Evolutionary conservation across 2,888 invertebrate genomes (phyloP).

Genomic region (Tetramorium bicarinatum): DNA sequence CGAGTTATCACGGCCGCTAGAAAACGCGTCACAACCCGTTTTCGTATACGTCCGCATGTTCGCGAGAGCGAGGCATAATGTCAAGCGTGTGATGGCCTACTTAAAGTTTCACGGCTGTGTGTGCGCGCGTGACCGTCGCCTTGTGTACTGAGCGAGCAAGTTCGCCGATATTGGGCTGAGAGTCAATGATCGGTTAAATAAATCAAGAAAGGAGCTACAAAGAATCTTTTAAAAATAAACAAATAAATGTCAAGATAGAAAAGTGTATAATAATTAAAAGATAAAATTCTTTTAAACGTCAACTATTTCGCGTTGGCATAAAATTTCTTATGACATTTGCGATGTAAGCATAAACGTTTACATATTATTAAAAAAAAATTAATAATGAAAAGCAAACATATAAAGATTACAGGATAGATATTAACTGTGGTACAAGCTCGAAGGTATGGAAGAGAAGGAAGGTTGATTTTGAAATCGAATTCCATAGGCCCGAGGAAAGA

Average conservation of each 20-base stretch:
- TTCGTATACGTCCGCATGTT: constrained; percentile 10
- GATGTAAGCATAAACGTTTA: neutral
- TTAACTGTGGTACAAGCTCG: neutral
- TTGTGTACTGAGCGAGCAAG: neutral
- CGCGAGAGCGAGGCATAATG: constrained; percentile 41
- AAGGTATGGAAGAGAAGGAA: neutral
- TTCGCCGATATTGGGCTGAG: constrained; percentile 8
- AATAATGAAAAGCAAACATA: neutral
- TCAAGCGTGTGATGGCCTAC: constrained; percentile 45
- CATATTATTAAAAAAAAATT: neutral
- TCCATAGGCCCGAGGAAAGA: neutral
- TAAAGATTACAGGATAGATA: neutral
- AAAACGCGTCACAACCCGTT: constrained; percentile 30
- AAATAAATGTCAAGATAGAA: neutral
- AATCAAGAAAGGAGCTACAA: neutral
- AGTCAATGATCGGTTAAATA: constrained; percentile 28
- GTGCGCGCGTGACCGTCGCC: constrained; percentile 37
- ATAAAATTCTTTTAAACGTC: neutral
- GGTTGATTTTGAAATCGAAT: constrained; percentile 23
- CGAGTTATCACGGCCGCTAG: constrained; percentile 38
- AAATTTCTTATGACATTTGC: neutral
- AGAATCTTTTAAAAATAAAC: neutral
- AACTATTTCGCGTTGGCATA: neutral
- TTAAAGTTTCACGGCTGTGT: constrained; percentile 45
- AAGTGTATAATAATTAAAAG: neutral